Conservation (phyloP, 53 echinoderm and acorn worm genomes). For the Echinarachnius parma region DNA sequence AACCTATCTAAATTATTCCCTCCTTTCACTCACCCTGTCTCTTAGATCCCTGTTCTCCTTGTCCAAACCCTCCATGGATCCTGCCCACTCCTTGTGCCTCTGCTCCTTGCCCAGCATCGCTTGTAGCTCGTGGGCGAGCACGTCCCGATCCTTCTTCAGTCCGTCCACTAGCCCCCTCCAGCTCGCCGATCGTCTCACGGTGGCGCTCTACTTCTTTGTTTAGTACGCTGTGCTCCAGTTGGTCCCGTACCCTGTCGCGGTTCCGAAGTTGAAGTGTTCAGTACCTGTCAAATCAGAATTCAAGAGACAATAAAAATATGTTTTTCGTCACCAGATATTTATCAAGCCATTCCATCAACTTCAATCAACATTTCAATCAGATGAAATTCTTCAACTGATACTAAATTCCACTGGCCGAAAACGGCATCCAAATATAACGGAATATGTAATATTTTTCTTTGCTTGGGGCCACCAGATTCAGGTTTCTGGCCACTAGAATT, state of each 20-base stretch:
- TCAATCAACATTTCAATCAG: no score
- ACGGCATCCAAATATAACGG: no score
- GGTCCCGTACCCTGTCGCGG: conserved; percentile 44
- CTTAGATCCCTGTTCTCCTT: conserved; percentile 61
- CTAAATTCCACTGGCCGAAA: no score
- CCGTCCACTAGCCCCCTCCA: conserved; percentile 76
- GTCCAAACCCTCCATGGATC: conserved; percentile 29
- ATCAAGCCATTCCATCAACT: no score
- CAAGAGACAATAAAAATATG: no score
- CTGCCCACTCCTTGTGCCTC: conserved; percentile 47
- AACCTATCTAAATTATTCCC: no score
- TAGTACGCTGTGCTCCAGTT: conserved; percentile 62
- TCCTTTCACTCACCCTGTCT: conserved; percentile 79
- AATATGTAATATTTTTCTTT: no score
- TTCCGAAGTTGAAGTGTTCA: conserved; percentile 57
- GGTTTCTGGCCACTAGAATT: no score
- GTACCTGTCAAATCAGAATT: conserved; percentile 46
- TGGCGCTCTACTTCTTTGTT: conserved; percentile 51
- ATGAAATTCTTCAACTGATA: no score
- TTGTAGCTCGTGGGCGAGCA: conserved; percentile 86
- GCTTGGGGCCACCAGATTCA: no score
- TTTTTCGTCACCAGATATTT: no score
- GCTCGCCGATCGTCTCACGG: conserved; percentile 51
- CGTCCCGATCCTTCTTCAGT: conserved; percentile 88
- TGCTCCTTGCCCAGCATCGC: conserved; percentile 78